Evolutionary conservation across 1,140 invertebrate species (phyloP), one percentile per base, ranked within the genome.

Genomic region (Psix sp.): DNA sequence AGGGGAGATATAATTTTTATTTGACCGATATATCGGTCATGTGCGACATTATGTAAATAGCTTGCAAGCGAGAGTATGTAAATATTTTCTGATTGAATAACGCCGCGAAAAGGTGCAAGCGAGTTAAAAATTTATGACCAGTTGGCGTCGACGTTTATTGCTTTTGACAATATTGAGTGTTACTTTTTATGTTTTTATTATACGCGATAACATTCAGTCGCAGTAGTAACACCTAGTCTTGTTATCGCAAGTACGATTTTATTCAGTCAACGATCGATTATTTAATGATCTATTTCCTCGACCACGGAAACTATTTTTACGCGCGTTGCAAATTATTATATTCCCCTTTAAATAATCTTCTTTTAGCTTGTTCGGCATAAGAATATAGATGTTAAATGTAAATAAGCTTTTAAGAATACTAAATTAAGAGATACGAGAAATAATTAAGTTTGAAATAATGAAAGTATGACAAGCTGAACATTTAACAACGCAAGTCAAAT

Each of bases 71-170:
- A 38, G 38, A 45, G 65, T 70, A 59, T 68, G 54, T 68, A 52
- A 51, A 66, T 51, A 67, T 57, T 68, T 67, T 68, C 45, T 52
- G 65, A 68, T 59, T 68, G 65, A 68, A 59, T 68, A 68, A 68
- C 31, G 24, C 31, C 15, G 54, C 29, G 29, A 51, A 59, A 68
- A 45, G 54, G 52, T 31, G 46, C 21, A 59, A 9, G 52, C 21
- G 46, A 57, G 63, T 51, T 67, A 67, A 49, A 67, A 59, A 59
- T 59, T 59, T 68, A 68, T 48, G 39, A 24, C 65, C 54, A 45
- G 38, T 51, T 68, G 54, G 46, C 45, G 54, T 43, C 45, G 45
- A 68, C 54, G 17, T 68, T 68, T 68, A 68, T 68, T 68, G 54
- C 65, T 45, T 59, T 60, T 70, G 48, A 59, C 54, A 70, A 60